These are phyloP conservation scores for Sphaerophoria taeniata DNA, from an alignment of 2,888 invertebrate species.

Conservation along the genomic window DNA sequence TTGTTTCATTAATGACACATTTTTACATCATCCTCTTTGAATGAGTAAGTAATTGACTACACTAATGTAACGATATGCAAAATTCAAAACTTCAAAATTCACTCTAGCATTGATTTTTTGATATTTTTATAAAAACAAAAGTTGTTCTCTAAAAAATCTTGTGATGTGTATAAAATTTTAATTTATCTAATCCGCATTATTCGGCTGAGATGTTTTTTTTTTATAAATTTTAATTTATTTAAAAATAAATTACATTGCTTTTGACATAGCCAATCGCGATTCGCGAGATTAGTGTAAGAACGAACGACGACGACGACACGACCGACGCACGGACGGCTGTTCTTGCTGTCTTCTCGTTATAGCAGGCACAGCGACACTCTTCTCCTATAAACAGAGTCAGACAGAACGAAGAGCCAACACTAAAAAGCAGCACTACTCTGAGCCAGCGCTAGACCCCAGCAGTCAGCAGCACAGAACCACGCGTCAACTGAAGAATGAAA, in stretches of 20 bases:
- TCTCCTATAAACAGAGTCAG: not conserved
- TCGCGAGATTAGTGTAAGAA: slow-evolving; percentile 17
- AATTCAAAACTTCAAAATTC: slow-evolving; percentile 20
- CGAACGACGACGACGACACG: slow-evolving; percentile 7
- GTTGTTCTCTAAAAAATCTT: slow-evolving; percentile 17
- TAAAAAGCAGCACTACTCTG: slow-evolving; percentile 11
- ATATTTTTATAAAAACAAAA: slow-evolving; percentile 38
- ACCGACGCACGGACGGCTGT: not conserved
- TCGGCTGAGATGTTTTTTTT: slow-evolving; percentile 51
- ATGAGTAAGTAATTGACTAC: too few relatives aligned
- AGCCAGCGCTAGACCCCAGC: too few relatives aligned
- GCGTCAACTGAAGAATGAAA: slow-evolving; percentile 56
- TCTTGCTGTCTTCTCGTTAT: slow-evolving; percentile 23
- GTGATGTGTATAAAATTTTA: slow-evolving; percentile 35
- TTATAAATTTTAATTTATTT: slow-evolving; percentile 35
- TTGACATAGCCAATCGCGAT: slow-evolving; percentile 59
- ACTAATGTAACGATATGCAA: slow-evolving; percentile 45
- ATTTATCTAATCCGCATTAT: slow-evolving; percentile 52
- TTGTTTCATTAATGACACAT: slow-evolving; percentile 41
- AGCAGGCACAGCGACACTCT: slow-evolving; percentile 21
- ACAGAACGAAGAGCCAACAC: slow-evolving; percentile 50
- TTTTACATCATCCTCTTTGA: too few relatives aligned
- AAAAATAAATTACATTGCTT: slow-evolving; percentile 66
- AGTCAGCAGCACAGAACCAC: slow-evolving; percentile 38
- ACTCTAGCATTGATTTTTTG: slow-evolving; percentile 5